A percentile compares a stretch with the other conserved stretches of the same genome.
phyloP scores from a whole-genome alignment of 2,888 invertebrate genomes.

The Mesopsocus fuscifrons region DNA sequence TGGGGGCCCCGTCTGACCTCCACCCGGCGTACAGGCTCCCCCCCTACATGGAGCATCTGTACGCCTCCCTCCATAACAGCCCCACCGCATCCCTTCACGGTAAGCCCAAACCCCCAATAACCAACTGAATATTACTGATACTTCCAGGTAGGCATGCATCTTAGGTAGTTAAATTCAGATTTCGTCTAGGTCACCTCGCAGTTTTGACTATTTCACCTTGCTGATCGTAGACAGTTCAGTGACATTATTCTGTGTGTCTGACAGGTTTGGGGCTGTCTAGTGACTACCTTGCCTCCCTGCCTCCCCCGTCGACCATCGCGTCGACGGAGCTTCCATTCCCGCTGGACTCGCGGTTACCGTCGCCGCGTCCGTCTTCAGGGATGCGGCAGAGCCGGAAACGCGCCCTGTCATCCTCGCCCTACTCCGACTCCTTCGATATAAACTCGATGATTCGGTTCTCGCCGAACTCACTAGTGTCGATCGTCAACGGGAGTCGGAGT shows the following conservation, averaged over 20 bases:
- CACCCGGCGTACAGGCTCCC: slow-evolving; percentile 53
- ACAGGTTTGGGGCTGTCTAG: slow-evolving; percentile 38
- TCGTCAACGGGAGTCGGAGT: slow-evolving; percentile 66
- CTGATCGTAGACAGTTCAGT: no score
- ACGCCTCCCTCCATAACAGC: slow-evolving; percentile 46
- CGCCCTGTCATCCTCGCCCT: slow-evolving; percentile 84
- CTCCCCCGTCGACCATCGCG: slow-evolving; percentile 50
- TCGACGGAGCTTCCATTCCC: slow-evolving; percentile 82
- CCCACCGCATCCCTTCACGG: slow-evolving; percentile 50
- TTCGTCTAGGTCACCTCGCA: no score
- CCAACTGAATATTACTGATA: no score
- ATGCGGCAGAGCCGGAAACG: slow-evolving; percentile 64
- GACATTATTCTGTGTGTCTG: no score
- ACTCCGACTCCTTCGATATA: slow-evolving; percentile 88
- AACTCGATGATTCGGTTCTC: slow-evolving; percentile 92
- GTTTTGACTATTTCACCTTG: no score
- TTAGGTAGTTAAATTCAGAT: no score
- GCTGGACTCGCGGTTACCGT: slow-evolving; percentile 57
- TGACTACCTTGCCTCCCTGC: slow-evolving; percentile 36
- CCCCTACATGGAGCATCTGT: slow-evolving; percentile 58
- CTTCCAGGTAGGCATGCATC: no score
- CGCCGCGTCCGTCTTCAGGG: slow-evolving; percentile 35
- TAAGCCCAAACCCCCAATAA: no score
- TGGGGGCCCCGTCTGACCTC: slow-evolving; percentile 28
- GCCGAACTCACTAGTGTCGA: slow-evolving; percentile 57